Evolutionary conservation across 2,888 invertebrate species (phyloP).

Genomic region (Spatulosminthurus flaviceps): DNA sequence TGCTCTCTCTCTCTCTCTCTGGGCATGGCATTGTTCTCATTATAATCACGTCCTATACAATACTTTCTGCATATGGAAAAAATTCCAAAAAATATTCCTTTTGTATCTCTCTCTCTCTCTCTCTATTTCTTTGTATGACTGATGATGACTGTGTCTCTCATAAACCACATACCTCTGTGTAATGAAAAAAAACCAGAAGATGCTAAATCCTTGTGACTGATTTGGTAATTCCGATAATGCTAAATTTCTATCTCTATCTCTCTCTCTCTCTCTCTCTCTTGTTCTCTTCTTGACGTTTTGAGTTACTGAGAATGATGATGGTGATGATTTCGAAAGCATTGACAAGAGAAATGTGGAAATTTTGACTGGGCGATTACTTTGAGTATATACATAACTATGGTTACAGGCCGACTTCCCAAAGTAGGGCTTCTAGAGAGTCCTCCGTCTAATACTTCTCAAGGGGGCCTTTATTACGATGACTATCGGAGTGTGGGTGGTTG

Average conservation of each 20-base stretch:
- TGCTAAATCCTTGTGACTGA: background rate
- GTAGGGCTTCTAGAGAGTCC: slow-evolving; percentile 41
- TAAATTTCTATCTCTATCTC: background rate
- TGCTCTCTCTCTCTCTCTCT: background rate
- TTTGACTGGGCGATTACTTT: slow-evolving; percentile 20
- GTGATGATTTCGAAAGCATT: background rate
- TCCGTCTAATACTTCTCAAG: background rate
- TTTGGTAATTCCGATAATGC: background rate
- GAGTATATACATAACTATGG: slow-evolving; percentile 14
- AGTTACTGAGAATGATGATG: background rate
- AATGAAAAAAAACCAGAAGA: background rate
- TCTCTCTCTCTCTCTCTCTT: slow-evolving; percentile 23
- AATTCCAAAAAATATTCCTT: background rate
- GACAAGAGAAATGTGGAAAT: slow-evolving; percentile 3
- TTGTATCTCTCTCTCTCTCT: slow-evolving; percentile 26
- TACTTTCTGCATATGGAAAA: slow-evolving; percentile 11
- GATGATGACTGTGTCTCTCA: slow-evolving; percentile 4
- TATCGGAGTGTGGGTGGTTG: slow-evolving; percentile 1
- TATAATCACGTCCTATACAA: background rate
- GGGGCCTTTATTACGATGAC: background rate
- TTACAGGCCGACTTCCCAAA: slow-evolving; percentile 42
- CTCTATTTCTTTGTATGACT: background rate
- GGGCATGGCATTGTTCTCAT: slow-evolving; percentile 4
- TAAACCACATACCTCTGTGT: background rate
- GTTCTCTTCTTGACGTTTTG: slow-evolving; percentile 24